Percentiles rank a stretch among this genome's conserved stretches.
phyloP scores from a whole-genome alignment of 2,888 invertebrate species.

The Drosophila quasianomalipes region DNA sequence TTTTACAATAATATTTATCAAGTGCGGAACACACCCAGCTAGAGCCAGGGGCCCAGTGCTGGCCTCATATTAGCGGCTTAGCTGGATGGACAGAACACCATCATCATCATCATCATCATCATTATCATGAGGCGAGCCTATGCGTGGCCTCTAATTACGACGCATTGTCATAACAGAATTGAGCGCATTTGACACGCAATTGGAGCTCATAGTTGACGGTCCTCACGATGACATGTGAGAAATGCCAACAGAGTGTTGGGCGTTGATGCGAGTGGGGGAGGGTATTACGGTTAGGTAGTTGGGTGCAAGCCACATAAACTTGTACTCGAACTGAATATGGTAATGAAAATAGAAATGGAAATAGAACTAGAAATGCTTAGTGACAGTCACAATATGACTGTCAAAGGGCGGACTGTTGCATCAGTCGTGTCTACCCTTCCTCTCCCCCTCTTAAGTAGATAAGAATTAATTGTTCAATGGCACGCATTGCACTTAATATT shows the following conservation, averaged over 20 bases:
- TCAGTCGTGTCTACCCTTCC: conserved; percentile 46
- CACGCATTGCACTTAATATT: conserved; percentile 82
- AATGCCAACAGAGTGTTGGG: conserved; percentile 52
- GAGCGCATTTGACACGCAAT: conserved; percentile 82
- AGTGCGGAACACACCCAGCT: conserved; percentile 73
- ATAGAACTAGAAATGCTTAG: conserved; percentile 15
- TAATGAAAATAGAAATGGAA: conserved; percentile 23
- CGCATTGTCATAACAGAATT: conserved; percentile 80
- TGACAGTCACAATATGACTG: conserved; percentile 20
- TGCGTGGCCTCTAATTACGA: conserved; percentile 80
- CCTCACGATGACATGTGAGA: conserved; percentile 76
- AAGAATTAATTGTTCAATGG: conserved; percentile 83
- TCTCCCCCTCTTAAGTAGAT: conserved; percentile 72
- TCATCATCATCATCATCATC: conserved; percentile 27
- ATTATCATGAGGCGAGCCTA: conserved; percentile 57
- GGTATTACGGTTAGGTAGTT: conserved; percentile 14
- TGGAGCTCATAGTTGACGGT: conserved; percentile 58
- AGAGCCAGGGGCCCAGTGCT: conserved; percentile 16
- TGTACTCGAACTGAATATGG: conserved; percentile 47
- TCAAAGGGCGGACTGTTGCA: conserved; percentile 70
- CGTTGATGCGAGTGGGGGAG: conserved; percentile 2
- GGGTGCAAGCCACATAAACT: conserved; percentile 43
- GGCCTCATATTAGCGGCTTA: conserved; percentile 60
- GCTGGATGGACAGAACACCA: conserved; percentile 23
- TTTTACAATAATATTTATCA: conserved; percentile 79